A percentile compares a stretch with the other conserved stretches of the same genome.
phyloP scores from a whole-genome alignment of 2,888 invertebrate species.

The Nomada flava region DNA sequence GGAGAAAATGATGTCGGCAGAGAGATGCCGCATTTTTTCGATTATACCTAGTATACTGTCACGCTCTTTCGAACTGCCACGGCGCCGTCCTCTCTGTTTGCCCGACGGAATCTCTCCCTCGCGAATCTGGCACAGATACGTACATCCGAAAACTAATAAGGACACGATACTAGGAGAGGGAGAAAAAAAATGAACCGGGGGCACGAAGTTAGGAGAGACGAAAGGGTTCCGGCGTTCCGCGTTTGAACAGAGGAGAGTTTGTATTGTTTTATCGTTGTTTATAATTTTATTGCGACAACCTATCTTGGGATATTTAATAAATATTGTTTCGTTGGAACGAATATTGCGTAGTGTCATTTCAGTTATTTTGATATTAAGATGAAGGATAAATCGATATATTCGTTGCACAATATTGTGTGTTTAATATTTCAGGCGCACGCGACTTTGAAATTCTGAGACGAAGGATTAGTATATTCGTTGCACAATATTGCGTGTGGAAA shows the following conservation, averaged over 20 bases:
- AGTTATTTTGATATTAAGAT: too few species aligned
- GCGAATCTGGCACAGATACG: constrained; percentile 29
- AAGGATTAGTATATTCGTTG: too few species aligned
- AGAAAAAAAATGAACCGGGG: background rate
- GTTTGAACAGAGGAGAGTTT: background rate
- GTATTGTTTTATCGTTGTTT: background rate
- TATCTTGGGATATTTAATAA: too few species aligned
- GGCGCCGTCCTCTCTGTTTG: background rate
- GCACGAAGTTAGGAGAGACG: background rate
- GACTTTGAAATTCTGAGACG: too few species aligned
- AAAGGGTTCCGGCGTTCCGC: background rate
- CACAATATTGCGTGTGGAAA: too few species aligned
- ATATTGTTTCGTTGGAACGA: too few species aligned
- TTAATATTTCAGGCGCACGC: too few species aligned
- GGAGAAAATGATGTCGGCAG: constrained; percentile 36
- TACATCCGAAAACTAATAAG: constrained; percentile 49
- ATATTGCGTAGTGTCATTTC: too few species aligned
- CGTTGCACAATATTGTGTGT: too few species aligned
- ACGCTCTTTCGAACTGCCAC: background rate
- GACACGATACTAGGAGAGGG: constrained; percentile 10
- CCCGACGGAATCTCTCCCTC: constrained; percentile 1
- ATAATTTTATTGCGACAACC: background rate
- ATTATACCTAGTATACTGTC: constrained; percentile 10
- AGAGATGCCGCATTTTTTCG: constrained; percentile 28
- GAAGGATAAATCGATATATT: too few species aligned